Evolutionary conservation across 2,113 vertebrate genomes (phyloP), one percentile per base, ranked within the genome.

Genomic region (Corythornis madagascariensis): DNA sequence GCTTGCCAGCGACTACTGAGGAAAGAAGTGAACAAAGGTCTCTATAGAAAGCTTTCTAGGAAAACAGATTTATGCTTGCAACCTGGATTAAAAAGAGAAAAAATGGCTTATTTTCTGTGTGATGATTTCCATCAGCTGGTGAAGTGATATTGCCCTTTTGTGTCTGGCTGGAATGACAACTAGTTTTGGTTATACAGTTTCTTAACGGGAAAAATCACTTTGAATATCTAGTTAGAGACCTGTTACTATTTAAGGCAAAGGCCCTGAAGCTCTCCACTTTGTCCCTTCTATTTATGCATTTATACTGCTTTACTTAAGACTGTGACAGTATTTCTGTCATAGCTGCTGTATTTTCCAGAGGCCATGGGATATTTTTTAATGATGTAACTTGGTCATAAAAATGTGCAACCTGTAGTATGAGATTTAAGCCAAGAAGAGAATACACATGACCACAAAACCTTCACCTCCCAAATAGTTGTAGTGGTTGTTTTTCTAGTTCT

Each of bases 261-360:
- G 56, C 83, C 88, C 78, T 76, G 81, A 65, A 92, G 88, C 72
- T 14, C 63, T 94, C 56, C n/a, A 88, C 61, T 53, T 65, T 78
- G 19, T 78, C 57, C 38, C 21, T 66, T 79, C 48, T 84, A 88
- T 93, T 95, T 94, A 92, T 90, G 91, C 93, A 96, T 92, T 96
- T 96, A 92, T 86, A 93, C 75, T 94, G 83, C 90, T 93, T 92
- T 96, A 87, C 80, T 92, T 95, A 93, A 95, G 88, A 64, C 33
- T 74, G n/a, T 83, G 80, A 65, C 89, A 94, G 92, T 65, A 86
- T 47, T 73, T 88, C 61, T 74, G 72, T 85, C 81, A 93, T 38
- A 83, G 48, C 33, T 77, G 79, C 72, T 75, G 77, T 70, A 86
- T 94, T 95, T 94, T 94, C 66, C 55, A 86, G 80, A 79, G 63